Percentiles rank a stretch among this genome's conserved stretches.
Conservation (phyloP, 2,797 vertebrate species). For the Lacerta agilis region DNA sequence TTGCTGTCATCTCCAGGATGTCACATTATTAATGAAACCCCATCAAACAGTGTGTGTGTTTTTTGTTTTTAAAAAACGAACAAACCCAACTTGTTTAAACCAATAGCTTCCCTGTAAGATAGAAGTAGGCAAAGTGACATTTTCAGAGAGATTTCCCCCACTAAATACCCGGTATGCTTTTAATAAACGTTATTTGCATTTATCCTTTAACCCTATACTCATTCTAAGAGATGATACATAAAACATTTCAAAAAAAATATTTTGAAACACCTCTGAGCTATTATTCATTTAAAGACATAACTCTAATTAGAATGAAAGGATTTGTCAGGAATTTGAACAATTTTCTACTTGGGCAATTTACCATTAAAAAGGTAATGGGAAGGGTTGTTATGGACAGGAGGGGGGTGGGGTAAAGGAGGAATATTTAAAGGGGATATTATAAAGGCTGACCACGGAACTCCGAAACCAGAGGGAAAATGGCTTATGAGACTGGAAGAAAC, state of each 20-base stretch:
- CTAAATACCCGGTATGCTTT: background rate
- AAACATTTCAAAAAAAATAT: background rate
- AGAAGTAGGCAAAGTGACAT: constrained; percentile 21
- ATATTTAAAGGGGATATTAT: too few species aligned
- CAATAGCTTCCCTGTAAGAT: background rate
- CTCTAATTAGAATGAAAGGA: background rate
- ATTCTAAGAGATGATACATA: background rate
- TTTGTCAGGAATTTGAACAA: background rate
- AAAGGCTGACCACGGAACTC: too few species aligned
- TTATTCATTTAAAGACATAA: background rate
- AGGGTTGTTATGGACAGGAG: too few species aligned
- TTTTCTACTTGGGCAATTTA: background rate
- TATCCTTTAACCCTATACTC: background rate
- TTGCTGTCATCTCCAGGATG: constrained; percentile 66
- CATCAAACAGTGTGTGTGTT: constrained; percentile 51
- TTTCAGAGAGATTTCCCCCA: constrained; percentile 12
- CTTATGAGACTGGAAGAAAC: too few species aligned
- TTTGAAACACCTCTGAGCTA: constrained; percentile 24
- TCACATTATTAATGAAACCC: constrained; percentile 58
- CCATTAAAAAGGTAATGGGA: too few species aligned
- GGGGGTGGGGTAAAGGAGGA: too few species aligned
- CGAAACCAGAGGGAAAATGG: too few species aligned
- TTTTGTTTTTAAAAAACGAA: constrained; percentile 40
- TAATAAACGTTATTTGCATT: constrained; percentile 36
- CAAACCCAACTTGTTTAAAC: constrained; percentile 17